Evolutionary conservation across 2,888 invertebrate species (phyloP), one percentile per base, ranked within the genome.

Genomic region (Andrena chrysosceles): DNA sequence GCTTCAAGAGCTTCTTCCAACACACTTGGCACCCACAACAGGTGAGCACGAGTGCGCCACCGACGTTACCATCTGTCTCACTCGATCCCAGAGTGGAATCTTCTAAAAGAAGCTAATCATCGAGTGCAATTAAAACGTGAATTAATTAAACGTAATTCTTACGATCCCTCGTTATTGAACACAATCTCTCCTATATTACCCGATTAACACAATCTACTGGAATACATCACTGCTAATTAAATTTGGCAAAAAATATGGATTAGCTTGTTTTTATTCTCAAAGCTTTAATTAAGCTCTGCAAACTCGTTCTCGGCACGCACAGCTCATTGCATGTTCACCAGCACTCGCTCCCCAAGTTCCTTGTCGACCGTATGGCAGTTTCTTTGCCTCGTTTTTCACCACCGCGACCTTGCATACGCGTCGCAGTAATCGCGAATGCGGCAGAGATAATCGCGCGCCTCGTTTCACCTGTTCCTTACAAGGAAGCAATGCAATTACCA

Each of bases 11-110:
- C 68, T 92, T 93, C 70, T 93, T 93, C 84, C 93, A 93, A 81
- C 93, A 91, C 75, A 93, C 93, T 67, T 93, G 93, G 93, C 92
- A 92, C 62, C 92, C 89, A 64, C 92, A 93, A 85, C 93, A 93
- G 92, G 93, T 93, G 85, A 90, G 70, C 54, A 26, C 23, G 20
- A 23, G 23, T 56, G 52, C 52, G 20, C 52, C 8, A 20, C 20
- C 20, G 8, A 8, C 20, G 20, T 20, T 20, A 52, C 7, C 20
- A 52, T 8, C 20, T 52, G 52, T n/a, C 2, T 6, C 52, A 8
- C 20, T 20, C 52, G n/a, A 52, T 20, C 20, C 52, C 52, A 8
- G 16, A 42, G 13, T 42, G 16, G 1, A 4, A 42, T 42, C 13
- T 42, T 20, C 8, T 52, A 52, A 20, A 52, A 52, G 52, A 54